Conservation (phyloP, 2,113 vertebrate species). For the Dicaeum eximium region DNA sequence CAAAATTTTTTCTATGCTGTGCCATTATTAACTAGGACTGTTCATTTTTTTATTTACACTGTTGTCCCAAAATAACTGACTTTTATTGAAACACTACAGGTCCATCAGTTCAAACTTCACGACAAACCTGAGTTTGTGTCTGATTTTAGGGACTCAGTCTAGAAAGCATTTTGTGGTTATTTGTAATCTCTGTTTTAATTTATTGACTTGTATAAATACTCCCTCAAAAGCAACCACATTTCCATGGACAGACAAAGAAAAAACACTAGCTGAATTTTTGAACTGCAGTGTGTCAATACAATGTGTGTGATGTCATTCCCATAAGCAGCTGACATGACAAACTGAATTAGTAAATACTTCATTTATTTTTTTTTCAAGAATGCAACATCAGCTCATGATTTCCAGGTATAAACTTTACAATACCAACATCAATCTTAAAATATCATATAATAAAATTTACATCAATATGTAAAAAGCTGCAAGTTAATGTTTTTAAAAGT, state of each 20-base stretch:
- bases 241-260: not conserved
- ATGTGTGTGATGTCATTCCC: not conserved
- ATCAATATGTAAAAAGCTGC: constrained; percentile 59
- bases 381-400: constrained; percentile 70
- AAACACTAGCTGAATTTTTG: not conserved
- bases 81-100: not conserved
- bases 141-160: not conserved
- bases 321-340: not conserved
- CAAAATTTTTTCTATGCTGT: not conserved
- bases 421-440: constrained; percentile 53
- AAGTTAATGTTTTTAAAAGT: constrained; percentile 66
- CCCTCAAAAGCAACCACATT: not conserved
- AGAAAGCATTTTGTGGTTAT: not conserved
- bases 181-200: not conserved
- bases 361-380: constrained; percentile 70
- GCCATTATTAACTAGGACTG: not conserved
- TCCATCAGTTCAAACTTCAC: not conserved
- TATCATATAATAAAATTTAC: constrained; percentile 70
- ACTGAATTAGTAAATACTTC: constrained; percentile 46
- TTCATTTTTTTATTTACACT: not conserved
- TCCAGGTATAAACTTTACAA: constrained; percentile 62
- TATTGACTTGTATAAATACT: not conserved
- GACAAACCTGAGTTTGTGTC: not conserved
- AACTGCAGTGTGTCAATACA: not conserved
- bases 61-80: not conserved